Conservation (phyloP, 2,113 vertebrate species). For the Nerophis lumbriciformis region DNA sequence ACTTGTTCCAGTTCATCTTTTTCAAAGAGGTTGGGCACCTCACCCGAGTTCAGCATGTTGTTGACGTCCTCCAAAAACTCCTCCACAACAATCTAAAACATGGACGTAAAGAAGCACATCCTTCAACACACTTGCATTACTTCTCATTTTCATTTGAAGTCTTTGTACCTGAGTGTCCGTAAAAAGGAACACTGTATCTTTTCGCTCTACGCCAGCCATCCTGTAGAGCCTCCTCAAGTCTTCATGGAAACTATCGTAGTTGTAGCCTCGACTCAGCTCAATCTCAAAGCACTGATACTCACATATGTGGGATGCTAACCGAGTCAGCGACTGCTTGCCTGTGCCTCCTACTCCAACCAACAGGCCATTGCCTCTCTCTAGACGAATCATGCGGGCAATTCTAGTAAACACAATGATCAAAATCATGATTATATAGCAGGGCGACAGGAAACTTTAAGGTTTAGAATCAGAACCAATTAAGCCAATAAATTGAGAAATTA, state of each 20-base stretch:
- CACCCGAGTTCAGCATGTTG: conserved; percentile 82
- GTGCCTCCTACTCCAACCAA: conserved; percentile 85
- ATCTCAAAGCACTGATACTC: conserved; percentile 82
- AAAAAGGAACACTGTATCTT: conserved; percentile 85
- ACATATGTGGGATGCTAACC: conserved; percentile 81
- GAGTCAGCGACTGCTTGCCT: conserved; percentile 83
- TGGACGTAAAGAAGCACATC: neutral
- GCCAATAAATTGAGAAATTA: too few species aligned
- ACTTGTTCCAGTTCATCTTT: conserved; percentile 80
- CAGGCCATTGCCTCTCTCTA: conserved; percentile 83
- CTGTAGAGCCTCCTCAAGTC: conserved; percentile 81
- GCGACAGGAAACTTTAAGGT: neutral
- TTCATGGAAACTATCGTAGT: conserved; percentile 81
- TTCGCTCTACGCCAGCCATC: conserved; percentile 80
- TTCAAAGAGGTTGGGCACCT: conserved; percentile 82
- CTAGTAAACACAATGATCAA: conserved; percentile 41
- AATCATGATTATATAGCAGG: neutral
- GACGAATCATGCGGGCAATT: conserved; percentile 84
- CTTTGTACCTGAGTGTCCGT: conserved; percentile 80
- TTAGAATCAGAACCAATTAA: neutral
- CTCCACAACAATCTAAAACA: conserved; percentile 72
- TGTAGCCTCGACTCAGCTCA: conserved; percentile 82
- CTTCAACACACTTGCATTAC: neutral
- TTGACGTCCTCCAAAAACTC: conserved; percentile 81
- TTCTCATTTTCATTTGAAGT: neutral